A percentile compares a stretch with the other conserved stretches of the same genome.
These are phyloP conservation scores for Candoia aspera DNA, from an alignment of 2,113 vertebrate species.

Conservation along the genomic window DNA sequence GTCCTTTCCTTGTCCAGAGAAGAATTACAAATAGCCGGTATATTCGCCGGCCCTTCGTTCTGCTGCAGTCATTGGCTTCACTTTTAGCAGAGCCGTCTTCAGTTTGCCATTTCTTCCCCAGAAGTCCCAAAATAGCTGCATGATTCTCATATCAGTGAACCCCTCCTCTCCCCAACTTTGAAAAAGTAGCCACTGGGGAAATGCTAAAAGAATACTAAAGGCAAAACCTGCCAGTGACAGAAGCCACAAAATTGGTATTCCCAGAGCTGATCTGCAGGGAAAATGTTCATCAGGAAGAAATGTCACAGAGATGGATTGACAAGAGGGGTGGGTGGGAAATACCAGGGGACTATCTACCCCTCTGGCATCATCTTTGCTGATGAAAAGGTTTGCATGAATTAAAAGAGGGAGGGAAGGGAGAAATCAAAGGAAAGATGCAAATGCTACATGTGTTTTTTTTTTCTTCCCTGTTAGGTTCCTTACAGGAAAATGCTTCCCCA, in stretches of 20 bases:
- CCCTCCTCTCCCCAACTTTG: background rate
- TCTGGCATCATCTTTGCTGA: background rate
- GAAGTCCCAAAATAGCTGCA: background rate
- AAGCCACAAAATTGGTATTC: background rate
- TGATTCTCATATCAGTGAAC: background rate
- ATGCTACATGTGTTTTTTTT: background rate
- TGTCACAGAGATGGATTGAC: background rate
- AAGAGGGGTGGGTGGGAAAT: background rate
- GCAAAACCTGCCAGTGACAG: background rate
- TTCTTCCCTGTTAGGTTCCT: background rate
- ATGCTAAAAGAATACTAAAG: background rate
- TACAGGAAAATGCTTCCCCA: background rate
- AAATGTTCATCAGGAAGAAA: background rate
- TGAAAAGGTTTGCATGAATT: background rate
- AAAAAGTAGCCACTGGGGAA: background rate
- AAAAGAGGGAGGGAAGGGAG: background rate
- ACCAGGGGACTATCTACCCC: background rate
- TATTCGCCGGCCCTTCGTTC: too few species aligned
- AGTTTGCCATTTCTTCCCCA: too few species aligned
- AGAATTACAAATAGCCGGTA: too few species aligned
- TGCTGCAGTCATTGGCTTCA: too few species aligned
- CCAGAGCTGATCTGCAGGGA: background rate
- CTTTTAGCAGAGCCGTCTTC: too few species aligned
- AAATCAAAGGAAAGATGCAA: background rate
- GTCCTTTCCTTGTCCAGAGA: too few species aligned